Base-by-base conservation (phyloP, 2,888 invertebrate species). In the Colostygia pectinataria region DNA sequence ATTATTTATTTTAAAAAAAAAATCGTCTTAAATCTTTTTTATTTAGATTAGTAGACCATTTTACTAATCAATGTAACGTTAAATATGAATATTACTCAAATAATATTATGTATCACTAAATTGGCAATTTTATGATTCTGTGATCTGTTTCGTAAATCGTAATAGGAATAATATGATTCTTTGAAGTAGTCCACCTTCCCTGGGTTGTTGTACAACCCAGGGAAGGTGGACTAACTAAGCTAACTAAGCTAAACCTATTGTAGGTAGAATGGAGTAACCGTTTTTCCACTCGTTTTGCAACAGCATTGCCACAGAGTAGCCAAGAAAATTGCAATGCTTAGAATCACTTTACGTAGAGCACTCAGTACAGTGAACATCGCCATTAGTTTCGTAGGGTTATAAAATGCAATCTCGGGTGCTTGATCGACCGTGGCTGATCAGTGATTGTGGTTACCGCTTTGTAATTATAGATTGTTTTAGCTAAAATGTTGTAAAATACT, bases 251-350 rank as follows among this genome's bases (percentile, higher is more conserved):
- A 51, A 61, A 55, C 32, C 68, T 65, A 83, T 83, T 84, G 83
- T 83, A 53, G 44, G 83, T 83, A 53, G 44, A 59, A 66, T 88
- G 83, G 77, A 69, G 85, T 80, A 88, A 85, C 67, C 65, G 68
- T 80, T 79, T 82, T 80, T 74, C 80, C 76, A 70, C 71, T 68
- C 65, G 61, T 87, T 84, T 84, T 81, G 83, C 84, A 87, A 88
- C 75, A 65, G 51, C 53, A 63, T 86, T 85, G 81, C 85, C 68
- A 68, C 84, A 86, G 34, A 40, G 41, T 31, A 23, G 32, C 72
- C 59, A 59, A 70, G 67, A 70, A 71, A 81, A 79, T 77, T 71
- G 69, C 63, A 61, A 63, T 65, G 61, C 64, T 59, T 62, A 67
- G 68, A 68, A 77, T 65, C 57, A 66, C 60, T 69, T 63, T 66